Base-by-base conservation (phyloP, 2,888 invertebrate species). In the Zeuzera pyrina region DNA sequence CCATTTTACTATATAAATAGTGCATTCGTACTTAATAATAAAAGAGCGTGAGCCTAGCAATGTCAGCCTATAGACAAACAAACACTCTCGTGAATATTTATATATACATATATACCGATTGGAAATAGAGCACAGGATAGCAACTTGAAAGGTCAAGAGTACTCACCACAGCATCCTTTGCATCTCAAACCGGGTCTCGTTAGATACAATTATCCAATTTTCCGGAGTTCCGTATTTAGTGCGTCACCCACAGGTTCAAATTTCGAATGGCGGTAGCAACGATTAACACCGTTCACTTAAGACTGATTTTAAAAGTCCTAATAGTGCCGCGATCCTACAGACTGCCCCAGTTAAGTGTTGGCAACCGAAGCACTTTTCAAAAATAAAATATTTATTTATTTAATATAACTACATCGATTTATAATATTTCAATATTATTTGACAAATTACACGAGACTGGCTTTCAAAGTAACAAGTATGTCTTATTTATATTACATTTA, bases 271-370 rank as follows among this genome's bases (percentile, higher is more conserved):
- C 19, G 19, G 8, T 8, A 19, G n/a, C 19, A 19, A 29, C 29
- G 21, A 12, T 29, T 19, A 12, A 15, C 19, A 29, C 29, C 29
- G 29, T 15, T 13, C 10, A 21, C 10, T 29, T 19, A 6, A 8
- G 5, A 5, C 5, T 6, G 19, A 19, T 4, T 8, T 19, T 8
- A 19, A n/a, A n/a, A n/a, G 5, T 8, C 19, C 5, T 21, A 3
- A 21, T 12, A 29, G 21, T 29, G 19, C 21, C 29, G 29, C 29
- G 29, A 29, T 21, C 19, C 29, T 29, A 21, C 29, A 19, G 29
- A 29, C 29, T 29, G 29, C 29, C 19, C 29, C 29, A 29, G 8
- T 29, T 29, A 29, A 12, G 8, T 19, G 8, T 19, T 19, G 19
- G 19, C 19, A n/a, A n/a, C n/a, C n/a, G n/a, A n/a, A n/a, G n/a